phyloP scores from a whole-genome alignment of 1,140 invertebrate species.

The Sarcophaga bullata region DNA sequence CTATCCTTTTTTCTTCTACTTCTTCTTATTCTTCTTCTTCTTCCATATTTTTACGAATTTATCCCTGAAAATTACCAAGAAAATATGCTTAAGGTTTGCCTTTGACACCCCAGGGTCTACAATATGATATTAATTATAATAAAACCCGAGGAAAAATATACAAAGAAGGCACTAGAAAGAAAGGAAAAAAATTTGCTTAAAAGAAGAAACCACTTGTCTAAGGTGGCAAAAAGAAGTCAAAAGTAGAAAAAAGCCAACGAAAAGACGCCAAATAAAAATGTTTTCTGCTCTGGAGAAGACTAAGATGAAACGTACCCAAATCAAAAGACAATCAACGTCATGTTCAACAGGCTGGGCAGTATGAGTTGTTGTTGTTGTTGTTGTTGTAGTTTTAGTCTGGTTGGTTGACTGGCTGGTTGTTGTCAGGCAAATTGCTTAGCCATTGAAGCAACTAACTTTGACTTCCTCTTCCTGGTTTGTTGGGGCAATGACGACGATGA shows the following conservation, averaged over 20 bases:
- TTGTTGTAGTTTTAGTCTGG: no score
- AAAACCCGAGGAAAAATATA: background rate
- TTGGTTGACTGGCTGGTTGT: no score
- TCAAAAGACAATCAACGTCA: background rate
- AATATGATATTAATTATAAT: conserved; percentile 30
- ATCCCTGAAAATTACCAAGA: background rate
- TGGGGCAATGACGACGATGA: background rate
- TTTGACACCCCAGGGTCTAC: conserved; percentile 8
- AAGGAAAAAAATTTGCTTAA: background rate
- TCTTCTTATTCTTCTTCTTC: background rate
- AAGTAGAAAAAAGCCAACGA: background rate
- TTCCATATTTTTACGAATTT: background rate
- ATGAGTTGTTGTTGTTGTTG: background rate
- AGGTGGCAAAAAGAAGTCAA: conserved; percentile 26
- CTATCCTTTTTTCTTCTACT: background rate
- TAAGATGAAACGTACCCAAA: background rate
- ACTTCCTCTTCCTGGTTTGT: conserved; percentile 29
- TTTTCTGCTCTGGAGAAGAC: no score
- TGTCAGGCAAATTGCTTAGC: background rate
- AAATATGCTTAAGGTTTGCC: conserved; percentile 30
- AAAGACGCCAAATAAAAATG: background rate
- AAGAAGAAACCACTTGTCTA: conserved; percentile 9
- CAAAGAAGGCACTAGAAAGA: background rate
- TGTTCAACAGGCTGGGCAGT: background rate
- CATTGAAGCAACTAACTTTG: conserved; percentile 37